A percentile compares a stretch with the other conserved stretches of the same genome.
Conservation (phyloP, 35 echinoderm and acorn worm species). For the Ophioderma brevispina region DNA sequence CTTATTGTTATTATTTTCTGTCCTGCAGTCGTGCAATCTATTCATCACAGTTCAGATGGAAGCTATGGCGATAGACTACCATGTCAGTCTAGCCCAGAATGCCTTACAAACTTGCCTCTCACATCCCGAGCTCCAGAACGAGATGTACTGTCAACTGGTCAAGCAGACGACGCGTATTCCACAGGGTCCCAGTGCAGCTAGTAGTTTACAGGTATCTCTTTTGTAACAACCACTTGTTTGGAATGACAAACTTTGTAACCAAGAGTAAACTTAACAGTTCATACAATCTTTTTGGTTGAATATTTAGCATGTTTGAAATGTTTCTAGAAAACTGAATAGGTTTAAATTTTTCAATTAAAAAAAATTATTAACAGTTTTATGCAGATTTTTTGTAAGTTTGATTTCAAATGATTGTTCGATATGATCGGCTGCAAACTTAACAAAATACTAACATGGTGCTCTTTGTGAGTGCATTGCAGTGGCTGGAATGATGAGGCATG, state of each 20-base stretch:
- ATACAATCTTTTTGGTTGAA: too few species aligned
- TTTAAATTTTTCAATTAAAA: too few species aligned
- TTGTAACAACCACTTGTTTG: too few species aligned
- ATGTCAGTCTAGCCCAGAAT: conserved; percentile 98
- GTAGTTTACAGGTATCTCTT: conserved; percentile 34
- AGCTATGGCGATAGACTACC: conserved; percentile 94
- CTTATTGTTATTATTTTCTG: neutral
- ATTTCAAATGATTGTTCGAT: neutral
- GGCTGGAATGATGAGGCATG: too few species aligned
- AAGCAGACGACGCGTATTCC: conserved; percentile 86
- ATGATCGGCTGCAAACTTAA: neutral
- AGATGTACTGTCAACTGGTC: conserved; percentile 98
- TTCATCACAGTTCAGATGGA: conserved; percentile 91
- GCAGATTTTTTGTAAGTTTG: too few species aligned
- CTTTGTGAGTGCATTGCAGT: too few species aligned
- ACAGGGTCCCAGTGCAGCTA: neutral
- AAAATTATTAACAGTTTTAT: too few species aligned
- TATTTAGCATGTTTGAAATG: too few species aligned
- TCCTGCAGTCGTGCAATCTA: conserved; percentile 75
- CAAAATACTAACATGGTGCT: too few species aligned
- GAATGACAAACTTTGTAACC: too few species aligned
- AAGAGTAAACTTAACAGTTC: too few species aligned
- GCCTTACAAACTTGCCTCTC: conserved; percentile 92
- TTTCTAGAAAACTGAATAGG: too few species aligned
- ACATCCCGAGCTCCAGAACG: conserved; percentile 91